A percentile compares a stretch with the other conserved stretches of the same genome.
phyloP scores from a whole-genome alignment of 1,140 invertebrate species.

The Argopecten irradians region DNA sequence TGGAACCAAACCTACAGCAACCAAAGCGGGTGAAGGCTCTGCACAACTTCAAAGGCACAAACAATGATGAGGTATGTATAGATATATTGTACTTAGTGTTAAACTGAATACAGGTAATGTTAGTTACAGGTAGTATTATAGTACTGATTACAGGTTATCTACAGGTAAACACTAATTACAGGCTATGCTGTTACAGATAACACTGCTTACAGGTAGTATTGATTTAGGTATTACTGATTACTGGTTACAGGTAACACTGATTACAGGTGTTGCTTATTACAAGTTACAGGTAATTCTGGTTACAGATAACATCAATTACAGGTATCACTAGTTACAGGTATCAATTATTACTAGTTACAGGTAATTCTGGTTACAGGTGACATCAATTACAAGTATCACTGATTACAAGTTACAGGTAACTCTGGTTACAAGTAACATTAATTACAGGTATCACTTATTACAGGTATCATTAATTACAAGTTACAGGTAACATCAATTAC shows the following conservation, averaged over 20 bases:
- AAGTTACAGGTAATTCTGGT: not conserved
- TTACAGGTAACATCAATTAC: not conserved
- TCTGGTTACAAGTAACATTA: not conserved
- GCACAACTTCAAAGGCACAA: conserved; percentile 95
- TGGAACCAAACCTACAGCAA: conserved; percentile 56
- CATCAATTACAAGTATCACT: not conserved
- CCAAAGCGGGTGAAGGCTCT: conserved; percentile 86
- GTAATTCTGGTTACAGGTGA: not conserved
- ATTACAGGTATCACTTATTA: not conserved
- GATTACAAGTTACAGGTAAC: not conserved
- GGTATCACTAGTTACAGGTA: not conserved
- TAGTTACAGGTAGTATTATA: not conserved
- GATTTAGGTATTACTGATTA: not conserved
- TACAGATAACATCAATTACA: not conserved
- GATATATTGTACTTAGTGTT: not conserved
- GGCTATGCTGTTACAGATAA: not conserved
- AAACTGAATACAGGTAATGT: not conserved
- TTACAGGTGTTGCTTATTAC: no score
- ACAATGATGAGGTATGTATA: conserved; percentile 93
- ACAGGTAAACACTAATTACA: not conserved
- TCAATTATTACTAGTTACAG: not conserved
- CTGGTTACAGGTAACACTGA: not conserved
- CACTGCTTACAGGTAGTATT: not conserved
- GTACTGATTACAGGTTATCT: not conserved
- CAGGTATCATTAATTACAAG: not conserved